Evolutionary conservation across 2,888 invertebrate species (phyloP), one percentile per base, ranked within the genome.

Genomic region (Aphidoletes aphidimyza): DNA sequence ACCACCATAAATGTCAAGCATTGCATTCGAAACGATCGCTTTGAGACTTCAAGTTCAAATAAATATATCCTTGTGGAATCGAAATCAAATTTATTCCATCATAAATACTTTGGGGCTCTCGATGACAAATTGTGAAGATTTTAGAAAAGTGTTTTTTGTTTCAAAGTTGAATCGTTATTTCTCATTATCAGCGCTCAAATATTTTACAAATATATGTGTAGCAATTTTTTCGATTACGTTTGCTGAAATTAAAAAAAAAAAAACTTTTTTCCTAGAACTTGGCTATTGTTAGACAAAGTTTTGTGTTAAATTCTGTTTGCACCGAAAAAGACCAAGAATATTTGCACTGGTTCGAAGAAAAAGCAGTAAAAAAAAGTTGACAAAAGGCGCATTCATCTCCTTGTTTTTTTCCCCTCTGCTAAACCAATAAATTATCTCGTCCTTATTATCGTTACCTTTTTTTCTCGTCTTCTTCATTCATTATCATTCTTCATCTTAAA

Each of bases 201-300:
- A 69, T 69, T 69, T 69, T 54, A 19, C 69, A 69, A 69, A 69
- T 69, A 69, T 69, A 30, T 69, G n/a, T 22, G 22, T 22, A 22
- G 34, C 17, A 69, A 30, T 34, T 11, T 69, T 69, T 69, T 69
- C 34, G 30, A 69, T 69, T 26, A 14, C 11, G 39, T 39, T 39
- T 39, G 11, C 5, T 8, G 39, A 39, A 39, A 39, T 8, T 8
- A 39, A 39, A 39, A 39, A 39, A 22, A 54, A 6, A 22, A 54
- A 54, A 54, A 54, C 54, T 54, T 30, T 69, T 69, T 54, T 54
- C 19, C 22, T n/a, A n/a, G n/a, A n/a, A n/a, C n/a, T n/a, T n/a
- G n/a, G n/a, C n/a, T n/a, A n/a, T n/a, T n/a, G n/a, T n/a, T n/a
- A n/a, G n/a, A n/a, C n/a, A n/a, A n/a, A n/a, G n/a, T n/a, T n/a